These are phyloP conservation scores for Setipinna tenuifilis DNA, from an alignment of 2,797 vertebrate species.

Conservation along the genomic window DNA sequence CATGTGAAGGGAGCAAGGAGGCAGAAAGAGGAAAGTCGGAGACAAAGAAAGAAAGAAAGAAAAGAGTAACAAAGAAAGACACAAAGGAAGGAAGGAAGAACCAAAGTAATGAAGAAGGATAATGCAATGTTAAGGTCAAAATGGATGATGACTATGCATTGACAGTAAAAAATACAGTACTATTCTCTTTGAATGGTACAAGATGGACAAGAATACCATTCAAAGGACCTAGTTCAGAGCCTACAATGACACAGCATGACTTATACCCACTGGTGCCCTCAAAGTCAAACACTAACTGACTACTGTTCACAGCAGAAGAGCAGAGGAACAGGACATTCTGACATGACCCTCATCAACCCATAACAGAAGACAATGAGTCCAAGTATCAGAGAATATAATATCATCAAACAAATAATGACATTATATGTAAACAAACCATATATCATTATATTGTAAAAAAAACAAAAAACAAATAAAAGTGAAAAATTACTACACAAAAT, in stretches of 20 bases:
- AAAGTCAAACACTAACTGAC: background rate
- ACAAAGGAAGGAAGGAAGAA: background rate
- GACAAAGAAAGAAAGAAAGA: slow-evolving; percentile 22
- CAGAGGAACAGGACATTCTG: background rate
- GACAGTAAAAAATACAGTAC: background rate
- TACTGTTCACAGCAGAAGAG: background rate
- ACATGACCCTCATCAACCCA: too few relatives aligned
- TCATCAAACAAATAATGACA: background rate
- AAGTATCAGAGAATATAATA: too few relatives aligned
- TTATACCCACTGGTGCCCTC: background rate
- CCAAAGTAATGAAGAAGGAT: too few relatives aligned
- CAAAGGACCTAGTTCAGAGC: background rate
- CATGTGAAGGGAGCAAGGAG: background rate
- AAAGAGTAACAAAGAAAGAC: background rate
- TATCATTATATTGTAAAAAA: too few relatives aligned
- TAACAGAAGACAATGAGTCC: too few relatives aligned
- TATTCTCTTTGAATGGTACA: background rate
- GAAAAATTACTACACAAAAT: background rate
- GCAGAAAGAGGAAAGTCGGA: background rate
- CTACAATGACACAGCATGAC: background rate
- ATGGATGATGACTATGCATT: background rate
- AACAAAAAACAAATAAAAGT: background rate
- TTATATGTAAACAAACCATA: background rate
- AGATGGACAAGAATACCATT: background rate
- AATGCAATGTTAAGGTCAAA: background rate